These are phyloP conservation scores for Pomatorhinus ruficollis DNA, from an alignment of 2,113 vertebrate species.

Conservation along the genomic window DNA sequence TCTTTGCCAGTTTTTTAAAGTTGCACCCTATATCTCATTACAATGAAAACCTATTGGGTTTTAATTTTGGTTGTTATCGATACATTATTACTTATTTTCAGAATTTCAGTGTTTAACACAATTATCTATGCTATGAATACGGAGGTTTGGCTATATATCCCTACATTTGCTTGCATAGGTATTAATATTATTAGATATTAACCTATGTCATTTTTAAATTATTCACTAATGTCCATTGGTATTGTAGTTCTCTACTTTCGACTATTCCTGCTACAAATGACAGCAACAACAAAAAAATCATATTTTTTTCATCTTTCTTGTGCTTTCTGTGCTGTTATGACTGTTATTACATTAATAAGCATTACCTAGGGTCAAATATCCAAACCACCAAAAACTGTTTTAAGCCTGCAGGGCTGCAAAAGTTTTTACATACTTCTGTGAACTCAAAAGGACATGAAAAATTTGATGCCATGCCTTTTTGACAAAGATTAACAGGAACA, in stretches of 20 bases:
- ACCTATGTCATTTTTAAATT: not conserved
- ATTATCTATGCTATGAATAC: not conserved
- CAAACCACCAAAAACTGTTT: not conserved
- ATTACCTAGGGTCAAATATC: not conserved
- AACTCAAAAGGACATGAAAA: not conserved
- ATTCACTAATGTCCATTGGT: not conserved
- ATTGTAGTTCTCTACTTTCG: not conserved
- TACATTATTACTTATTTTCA: not conserved
- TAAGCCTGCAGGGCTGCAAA: not conserved
- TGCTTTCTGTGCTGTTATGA: not conserved
- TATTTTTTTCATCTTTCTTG: not conserved
- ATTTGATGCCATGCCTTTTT: not conserved
- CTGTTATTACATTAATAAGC: not conserved
- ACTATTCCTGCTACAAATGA: not conserved
- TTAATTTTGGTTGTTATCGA: not conserved
- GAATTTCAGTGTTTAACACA: not conserved
- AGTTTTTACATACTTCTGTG: not conserved
- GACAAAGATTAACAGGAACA: conserved; percentile 44
- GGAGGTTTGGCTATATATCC: not conserved
- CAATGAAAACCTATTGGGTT: not conserved
- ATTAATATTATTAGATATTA: not conserved
- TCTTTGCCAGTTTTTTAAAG: not conserved
- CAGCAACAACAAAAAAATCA: not conserved
- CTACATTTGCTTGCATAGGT: not conserved
- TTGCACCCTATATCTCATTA: not conserved